Evolutionary conservation across 1,140 invertebrate genomes (phyloP).

Genomic region (Sarcophaga bullata): DNA sequence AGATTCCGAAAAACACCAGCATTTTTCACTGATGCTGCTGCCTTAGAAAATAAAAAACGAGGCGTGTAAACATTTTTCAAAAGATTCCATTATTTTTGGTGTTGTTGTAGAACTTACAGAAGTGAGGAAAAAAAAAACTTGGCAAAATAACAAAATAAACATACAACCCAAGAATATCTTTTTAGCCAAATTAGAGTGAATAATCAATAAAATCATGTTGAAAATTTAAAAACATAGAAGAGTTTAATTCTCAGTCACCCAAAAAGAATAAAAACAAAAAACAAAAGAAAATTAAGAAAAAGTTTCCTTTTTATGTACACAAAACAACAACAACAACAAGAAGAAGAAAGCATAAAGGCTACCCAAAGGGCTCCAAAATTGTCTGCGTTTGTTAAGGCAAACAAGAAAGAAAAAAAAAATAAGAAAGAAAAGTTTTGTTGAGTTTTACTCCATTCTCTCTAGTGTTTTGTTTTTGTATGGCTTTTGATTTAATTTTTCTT

Average conservation of each 20-base stretch:
- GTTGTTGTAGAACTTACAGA: neutral
- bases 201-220: neutral
- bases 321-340: constrained; percentile 27
- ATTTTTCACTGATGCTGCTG: neutral
- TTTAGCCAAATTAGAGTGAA: neutral
- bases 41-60: constrained; percentile 14
- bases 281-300: neutral
- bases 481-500: neutral
- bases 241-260: constrained; percentile 30
- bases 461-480: neutral
- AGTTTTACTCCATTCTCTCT: neutral
- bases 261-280: constrained; percentile 16
- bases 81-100: neutral
- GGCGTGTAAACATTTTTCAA: constrained; percentile 28
- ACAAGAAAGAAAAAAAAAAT: neutral
- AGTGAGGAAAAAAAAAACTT: constrained; percentile 6
- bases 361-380: neutral
- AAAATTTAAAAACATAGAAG: neutral
- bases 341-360: neutral
- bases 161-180: neutral
- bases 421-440: neutral
- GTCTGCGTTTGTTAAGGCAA: neutral
- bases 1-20: neutral
- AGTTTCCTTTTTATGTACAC: neutral
- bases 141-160: constrained; percentile 25